Evolutionary conservation across 2,797 vertebrate genomes (phyloP).

Genomic region (Sebastes oblongus): DNA sequence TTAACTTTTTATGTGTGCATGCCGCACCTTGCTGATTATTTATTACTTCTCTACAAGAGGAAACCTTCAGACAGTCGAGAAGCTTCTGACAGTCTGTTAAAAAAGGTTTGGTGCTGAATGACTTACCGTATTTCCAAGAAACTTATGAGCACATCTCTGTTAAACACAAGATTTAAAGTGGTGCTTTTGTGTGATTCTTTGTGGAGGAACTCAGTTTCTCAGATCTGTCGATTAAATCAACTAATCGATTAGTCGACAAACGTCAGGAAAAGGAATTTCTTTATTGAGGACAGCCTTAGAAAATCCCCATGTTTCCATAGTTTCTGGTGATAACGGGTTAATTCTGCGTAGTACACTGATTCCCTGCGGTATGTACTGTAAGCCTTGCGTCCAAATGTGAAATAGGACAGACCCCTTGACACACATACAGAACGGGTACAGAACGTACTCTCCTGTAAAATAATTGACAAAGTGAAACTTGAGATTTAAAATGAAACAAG

Average conservation of each 20-base stretch:
- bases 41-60: background rate
- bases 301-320: background rate
- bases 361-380: background rate
- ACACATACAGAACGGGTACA: background rate
- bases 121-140: too few species aligned
- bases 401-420: slow-evolving; percentile 2
- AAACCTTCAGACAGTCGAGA: background rate
- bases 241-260: too few species aligned
- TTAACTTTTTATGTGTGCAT: background rate
- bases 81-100: background rate
- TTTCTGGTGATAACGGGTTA: background rate
- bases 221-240: too few species aligned
- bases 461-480: background rate
- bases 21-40: background rate
- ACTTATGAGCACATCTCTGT: too few species aligned
- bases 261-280: too few species aligned
- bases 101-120: background rate
- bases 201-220: too few species aligned
- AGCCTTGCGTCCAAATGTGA: background rate
- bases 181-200: too few species aligned
- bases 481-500: background rate
- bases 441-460: background rate
- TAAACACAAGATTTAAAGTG: too few species aligned
- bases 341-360: background rate
- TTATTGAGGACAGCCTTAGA: too few species aligned